phyloP scores from a whole-genome alignment of 2,113 vertebrate genomes.

The Colaptes auratus region DNA sequence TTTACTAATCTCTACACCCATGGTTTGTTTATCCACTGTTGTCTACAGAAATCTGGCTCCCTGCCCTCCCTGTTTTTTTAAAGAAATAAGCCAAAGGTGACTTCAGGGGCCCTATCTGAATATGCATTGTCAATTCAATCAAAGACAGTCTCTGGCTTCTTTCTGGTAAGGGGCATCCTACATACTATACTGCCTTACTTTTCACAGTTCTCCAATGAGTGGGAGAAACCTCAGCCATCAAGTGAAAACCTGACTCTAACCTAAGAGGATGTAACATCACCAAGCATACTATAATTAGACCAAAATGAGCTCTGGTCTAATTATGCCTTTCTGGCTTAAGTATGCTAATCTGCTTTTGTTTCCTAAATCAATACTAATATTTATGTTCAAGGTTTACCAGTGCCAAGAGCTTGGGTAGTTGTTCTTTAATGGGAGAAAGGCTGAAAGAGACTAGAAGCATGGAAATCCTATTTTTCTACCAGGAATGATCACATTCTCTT shows the following conservation, averaged over 20 bases:
- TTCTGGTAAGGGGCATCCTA: not conserved
- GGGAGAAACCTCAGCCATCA: not conserved
- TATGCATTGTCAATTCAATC: not conserved
- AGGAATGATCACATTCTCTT: not conserved
- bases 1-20: not conserved
- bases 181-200: not conserved
- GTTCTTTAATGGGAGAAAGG: not conserved
- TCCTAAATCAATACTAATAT: not conserved
- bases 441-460: not conserved
- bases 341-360: rapidly evolving
- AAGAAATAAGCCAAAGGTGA: not conserved
- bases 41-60: not conserved
- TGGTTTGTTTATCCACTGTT: not conserved
- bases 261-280: not conserved
- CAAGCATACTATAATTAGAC: not conserved
- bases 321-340: not conserved
- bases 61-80: not conserved
- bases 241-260: not conserved
- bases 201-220: not conserved
- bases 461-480: not conserved
- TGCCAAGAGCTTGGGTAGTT: not conserved
- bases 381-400: not conserved
- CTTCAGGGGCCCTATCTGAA: not conserved
- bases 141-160: constrained; percentile 35
- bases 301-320: not conserved